Evolutionary conservation across 2,888 invertebrate genomes (phyloP), one percentile per base, ranked within the genome.

Genomic region (Siphlonurus alternatus): DNA sequence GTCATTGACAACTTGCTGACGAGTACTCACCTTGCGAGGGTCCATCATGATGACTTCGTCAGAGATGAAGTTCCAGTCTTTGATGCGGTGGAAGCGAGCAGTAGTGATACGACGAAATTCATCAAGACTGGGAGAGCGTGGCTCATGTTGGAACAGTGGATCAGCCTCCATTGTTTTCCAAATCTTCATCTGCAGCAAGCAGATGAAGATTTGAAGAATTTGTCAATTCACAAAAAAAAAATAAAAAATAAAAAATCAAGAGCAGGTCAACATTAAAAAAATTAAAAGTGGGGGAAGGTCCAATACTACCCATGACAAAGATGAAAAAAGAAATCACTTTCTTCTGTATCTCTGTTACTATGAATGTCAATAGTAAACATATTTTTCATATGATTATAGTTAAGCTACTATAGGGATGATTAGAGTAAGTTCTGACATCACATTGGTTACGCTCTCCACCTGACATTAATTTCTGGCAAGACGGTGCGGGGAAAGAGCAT

Each of bases 91-190:
- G n/a, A 65, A 59, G 15, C 69, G 51, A 15, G 65, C 23, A 18
- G 65, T 67, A 22, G 70, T 65, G 20, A 69, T 24, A 25, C 64
- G 71, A 63, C 79, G 70, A 19, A 72, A 67, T 66, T 78, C 76
- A 24, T 75, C 74, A 15, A 76, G 62, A 18, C 74, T 69, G 19
- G 70, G 70, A 24, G 73, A 71, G 62, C 71, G 69, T 38, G 68
- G 68, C 2, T 71, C 71, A 53, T 72, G 73, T 20, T 71, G 71
- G 69, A 78, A 80, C 2, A 78, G 62, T 2, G 78, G 77, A 69
- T 80, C 79, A 25, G 72, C 72, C 66, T 76, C 75, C 59, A 79
- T 67, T 0, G 74, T 72, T 23, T 70, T 72, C 74, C 74, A 77
- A 38, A 79, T 71, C 64, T 72, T 72, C 66, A 74, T 70, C 78